These are phyloP conservation scores for Eurypyga helias DNA, from an alignment of 2,113 vertebrate species.

Conservation along the genomic window DNA sequence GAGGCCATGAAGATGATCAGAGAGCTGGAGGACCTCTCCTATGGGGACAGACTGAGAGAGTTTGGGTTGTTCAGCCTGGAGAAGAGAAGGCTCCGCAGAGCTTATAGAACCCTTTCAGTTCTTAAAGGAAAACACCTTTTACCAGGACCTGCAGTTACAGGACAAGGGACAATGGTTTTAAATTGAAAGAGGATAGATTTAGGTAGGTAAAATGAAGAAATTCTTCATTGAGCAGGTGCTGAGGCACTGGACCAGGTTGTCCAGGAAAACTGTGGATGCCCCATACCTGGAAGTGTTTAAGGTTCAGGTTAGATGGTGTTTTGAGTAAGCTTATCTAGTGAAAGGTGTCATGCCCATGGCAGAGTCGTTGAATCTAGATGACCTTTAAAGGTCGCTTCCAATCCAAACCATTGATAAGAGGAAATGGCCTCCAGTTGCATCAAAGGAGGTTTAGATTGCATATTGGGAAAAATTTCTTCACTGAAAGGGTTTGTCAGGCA, in stretches of 20 bases:
- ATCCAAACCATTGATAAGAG: background rate
- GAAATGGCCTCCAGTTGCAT: too few relatives aligned
- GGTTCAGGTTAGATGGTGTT: background rate
- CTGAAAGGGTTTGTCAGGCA: too few relatives aligned
- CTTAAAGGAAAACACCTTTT: background rate
- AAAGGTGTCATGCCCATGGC: too few relatives aligned
- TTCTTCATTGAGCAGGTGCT: background rate
- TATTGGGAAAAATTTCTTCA: too few relatives aligned
- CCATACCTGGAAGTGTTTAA: background rate
- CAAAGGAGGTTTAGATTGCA: too few relatives aligned
- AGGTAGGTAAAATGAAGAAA: too few relatives aligned
- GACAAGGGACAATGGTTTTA: background rate
- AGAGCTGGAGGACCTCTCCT: background rate
- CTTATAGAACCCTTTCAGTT: rapidly evolving
- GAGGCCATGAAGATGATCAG: rapidly evolving
- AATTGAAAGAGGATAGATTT: background rate
- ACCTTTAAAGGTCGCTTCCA: background rate
- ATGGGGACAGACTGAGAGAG: background rate
- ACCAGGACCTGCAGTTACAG: too few relatives aligned
- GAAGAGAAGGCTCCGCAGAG: rapidly evolving
- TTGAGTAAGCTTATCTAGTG: background rate
- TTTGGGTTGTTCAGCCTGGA: background rate
- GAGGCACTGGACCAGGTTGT: background rate
- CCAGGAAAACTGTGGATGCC: background rate
- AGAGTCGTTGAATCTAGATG: too few relatives aligned